Base-by-base conservation (phyloP, 2,888 invertebrate genomes). In the Phyllotreta striolata region DNA sequence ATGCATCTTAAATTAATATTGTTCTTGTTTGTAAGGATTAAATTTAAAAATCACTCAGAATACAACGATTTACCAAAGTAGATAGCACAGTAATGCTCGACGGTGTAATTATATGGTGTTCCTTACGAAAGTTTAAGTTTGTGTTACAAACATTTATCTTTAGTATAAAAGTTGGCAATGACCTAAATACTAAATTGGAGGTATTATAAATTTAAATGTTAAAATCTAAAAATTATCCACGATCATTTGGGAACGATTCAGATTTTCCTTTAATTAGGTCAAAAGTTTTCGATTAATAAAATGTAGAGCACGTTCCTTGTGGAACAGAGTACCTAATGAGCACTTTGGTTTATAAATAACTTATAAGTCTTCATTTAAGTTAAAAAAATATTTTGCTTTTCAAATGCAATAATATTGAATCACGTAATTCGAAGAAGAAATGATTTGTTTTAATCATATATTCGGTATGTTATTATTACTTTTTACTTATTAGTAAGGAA, bases 91-190 rank as follows among this genome's bases (percentile, higher is more conserved):
- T 49, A 34, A 51, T 60, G 43, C 62, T 64, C 64, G 24, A 24
- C 62, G 39, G 7, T 63, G 64, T 65, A 67, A 63, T 67, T 63
- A 67, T 65, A 61, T 46, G 62, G 64, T 66, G 59, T 66, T 58
- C 63, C 64, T 65, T 67, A 67, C 66, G 67, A 67, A 69, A 66
- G 63, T 62, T 37, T 62, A 35, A 62, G 62, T 62, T 43, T 64
- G 52, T 63, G 62, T 68, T 68, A 66, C 70, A 70, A 72, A 72
- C 67, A 69, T 70, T 72, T 72, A 70, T 72, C 70, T 72, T 70
- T 68, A 70, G 69, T 69, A 71, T 71, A 66, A 67, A 70, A 71
- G 68, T 72, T 69, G 70, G 64, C 72, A 72, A 67, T 72, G 72
- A 70, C 72, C 72, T 62, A 67, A 72, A 71, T 67, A 70, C 66